Evolutionary conservation across 1,140 invertebrate species (phyloP).

Genomic region (Helicoverpa zea): DNA sequence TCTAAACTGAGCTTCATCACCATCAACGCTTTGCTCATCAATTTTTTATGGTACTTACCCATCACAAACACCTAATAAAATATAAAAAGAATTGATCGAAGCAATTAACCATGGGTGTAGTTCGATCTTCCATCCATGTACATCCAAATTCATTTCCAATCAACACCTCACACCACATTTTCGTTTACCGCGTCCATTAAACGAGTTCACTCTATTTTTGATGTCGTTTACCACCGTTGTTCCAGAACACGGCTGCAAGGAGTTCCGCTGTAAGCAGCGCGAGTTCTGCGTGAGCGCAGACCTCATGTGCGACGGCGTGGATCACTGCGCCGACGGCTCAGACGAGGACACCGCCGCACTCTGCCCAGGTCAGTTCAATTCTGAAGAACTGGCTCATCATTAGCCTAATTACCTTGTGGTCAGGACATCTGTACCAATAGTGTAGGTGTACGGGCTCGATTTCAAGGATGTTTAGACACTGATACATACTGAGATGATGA

Average conservation of each 20-base stretch:
- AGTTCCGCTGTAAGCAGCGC: slow-evolving; percentile 94
- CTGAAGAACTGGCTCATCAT: no score
- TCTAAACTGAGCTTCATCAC: no score
- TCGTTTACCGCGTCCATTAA: neutral
- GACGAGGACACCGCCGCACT: slow-evolving; percentile 94
- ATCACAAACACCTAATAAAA: no score
- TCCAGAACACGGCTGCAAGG: slow-evolving; percentile 95
- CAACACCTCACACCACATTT: neutral
- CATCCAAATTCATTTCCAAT: neutral
- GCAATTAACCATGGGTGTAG: neutral
- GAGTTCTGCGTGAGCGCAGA: slow-evolving; percentile 96
- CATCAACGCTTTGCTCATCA: no score
- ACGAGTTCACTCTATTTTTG: slow-evolving; percentile 42
- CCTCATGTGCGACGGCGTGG: slow-evolving; percentile 95
- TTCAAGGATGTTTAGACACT: no score
- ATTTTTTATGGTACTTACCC: no score
- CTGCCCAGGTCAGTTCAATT: slow-evolving; percentile 90
- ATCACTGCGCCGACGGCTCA: slow-evolving; percentile 97
- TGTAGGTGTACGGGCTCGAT: neutral
- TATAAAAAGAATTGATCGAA: no score
- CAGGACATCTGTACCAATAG: no score
- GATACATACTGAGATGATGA: no score
- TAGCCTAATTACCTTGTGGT: no score
- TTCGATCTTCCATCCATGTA: neutral
- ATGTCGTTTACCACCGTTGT: slow-evolving; percentile 56